Evolutionary conservation across 2,888 invertebrate genomes (phyloP).

Genomic region (Cephus pygmeus): DNA sequence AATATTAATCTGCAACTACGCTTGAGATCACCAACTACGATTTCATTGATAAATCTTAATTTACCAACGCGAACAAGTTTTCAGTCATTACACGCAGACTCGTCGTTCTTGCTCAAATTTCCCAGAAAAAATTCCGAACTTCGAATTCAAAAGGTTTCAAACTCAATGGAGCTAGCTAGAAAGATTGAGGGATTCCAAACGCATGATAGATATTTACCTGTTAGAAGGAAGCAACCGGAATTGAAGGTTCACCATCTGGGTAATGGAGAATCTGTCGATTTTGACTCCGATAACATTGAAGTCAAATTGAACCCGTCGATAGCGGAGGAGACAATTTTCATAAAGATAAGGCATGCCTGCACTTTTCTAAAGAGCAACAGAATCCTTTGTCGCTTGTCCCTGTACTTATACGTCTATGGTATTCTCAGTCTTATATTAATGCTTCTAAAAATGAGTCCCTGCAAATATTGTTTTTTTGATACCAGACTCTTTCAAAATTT

Average conservation of each 20-base stretch:
- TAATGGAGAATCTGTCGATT: neutral
- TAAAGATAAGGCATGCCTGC: constrained; percentile 22
- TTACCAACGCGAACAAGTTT: neutral
- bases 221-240: neutral
- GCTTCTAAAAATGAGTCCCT: constrained; percentile 36
- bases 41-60: neutral
- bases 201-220: neutral
- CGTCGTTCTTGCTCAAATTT: neutral
- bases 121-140: neutral
- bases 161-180: neutral
- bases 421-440: constrained; percentile 45
- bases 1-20: neutral
- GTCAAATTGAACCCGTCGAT: neutral
- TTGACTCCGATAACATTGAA: neutral
- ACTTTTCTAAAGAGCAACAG: constrained; percentile 43
- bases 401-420: constrained; percentile 51
- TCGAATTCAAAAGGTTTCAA: neutral
- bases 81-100: neutral
- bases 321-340: neutral
- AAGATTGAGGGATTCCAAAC: neutral
- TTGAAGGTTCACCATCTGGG: neutral
- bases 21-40: neutral
- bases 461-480: constrained; percentile 9
- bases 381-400: constrained; percentile 44
- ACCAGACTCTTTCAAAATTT: neutral